Evolutionary conservation across 2,797 vertebrate genomes (phyloP).

Genomic region (Psittacula echo): DNA sequence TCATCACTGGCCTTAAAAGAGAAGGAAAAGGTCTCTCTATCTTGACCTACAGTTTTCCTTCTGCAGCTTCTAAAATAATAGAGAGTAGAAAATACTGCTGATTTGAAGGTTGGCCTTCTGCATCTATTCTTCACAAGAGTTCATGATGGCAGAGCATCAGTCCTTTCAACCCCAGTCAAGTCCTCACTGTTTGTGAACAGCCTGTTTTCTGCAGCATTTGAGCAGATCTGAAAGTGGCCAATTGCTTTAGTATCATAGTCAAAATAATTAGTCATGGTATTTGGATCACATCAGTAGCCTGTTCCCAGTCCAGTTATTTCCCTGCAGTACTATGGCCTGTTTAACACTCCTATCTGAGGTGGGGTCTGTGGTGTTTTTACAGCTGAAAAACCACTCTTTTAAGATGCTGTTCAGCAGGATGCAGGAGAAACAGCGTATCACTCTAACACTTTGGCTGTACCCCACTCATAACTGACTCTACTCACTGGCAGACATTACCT

Average conservation of each 20-base stretch:
- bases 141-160: accelerated
- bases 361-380: background rate
- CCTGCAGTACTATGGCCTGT: background rate
- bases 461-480: background rate
- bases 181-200: background rate
- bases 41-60: background rate
- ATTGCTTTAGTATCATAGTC: background rate
- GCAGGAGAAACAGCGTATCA: background rate
- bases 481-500: background rate
- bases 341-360: background rate
- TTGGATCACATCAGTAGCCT: background rate
- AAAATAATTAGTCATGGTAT: background rate
- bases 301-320: background rate
- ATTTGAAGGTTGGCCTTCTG: background rate
- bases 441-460: background rate
- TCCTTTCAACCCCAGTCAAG: background rate
- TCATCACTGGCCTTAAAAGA: background rate
- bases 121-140: background rate
- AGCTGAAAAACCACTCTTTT: background rate
- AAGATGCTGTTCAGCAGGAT: background rate
- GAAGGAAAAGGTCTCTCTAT: background rate
- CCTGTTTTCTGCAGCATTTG: background rate
- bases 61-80: background rate
- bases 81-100: background rate
- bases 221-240: background rate